These are phyloP conservation scores for Hippocampus kuda DNA, from an alignment of 2,797 vertebrate genomes.

Conservation along the genomic window DNA sequence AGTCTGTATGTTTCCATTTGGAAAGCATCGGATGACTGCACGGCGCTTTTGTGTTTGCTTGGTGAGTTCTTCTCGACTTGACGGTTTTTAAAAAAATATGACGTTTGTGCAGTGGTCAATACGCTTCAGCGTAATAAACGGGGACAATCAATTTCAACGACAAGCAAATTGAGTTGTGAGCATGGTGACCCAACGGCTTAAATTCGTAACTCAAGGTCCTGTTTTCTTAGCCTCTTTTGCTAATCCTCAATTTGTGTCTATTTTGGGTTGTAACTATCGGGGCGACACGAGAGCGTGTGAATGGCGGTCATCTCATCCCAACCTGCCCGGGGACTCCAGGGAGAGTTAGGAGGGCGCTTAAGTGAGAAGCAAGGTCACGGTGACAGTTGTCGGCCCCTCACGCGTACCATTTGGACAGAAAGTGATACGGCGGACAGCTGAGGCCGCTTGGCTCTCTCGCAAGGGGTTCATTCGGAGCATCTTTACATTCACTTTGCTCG, in stretches of 20 bases:
- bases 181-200: neutral
- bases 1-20: conserved; percentile 23
- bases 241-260: conserved; percentile 3
- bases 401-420: conserved; percentile 64
- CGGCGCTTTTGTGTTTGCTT: no score
- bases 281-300: neutral
- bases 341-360: conserved; percentile 40
- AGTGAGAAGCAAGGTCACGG: conserved; percentile 55
- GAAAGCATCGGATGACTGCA: neutral
- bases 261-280: neutral
- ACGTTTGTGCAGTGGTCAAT: no score
- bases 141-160: no score
- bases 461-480: conserved; percentile 58
- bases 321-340: conserved; percentile 13
- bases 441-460: conserved; percentile 56
- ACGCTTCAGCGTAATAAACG: no score
- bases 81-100: no score
- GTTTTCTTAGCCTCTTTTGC: neutral
- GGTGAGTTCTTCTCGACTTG: no score
- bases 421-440: conserved; percentile 68
- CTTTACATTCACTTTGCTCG: conserved; percentile 59
- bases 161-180: neutral
- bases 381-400: conserved; percentile 61
- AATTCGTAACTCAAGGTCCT: neutral
- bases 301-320: neutral